These are phyloP conservation scores for Drosophila testacea DNA, from an alignment of 2,888 invertebrate species.

Conservation along the genomic window DNA sequence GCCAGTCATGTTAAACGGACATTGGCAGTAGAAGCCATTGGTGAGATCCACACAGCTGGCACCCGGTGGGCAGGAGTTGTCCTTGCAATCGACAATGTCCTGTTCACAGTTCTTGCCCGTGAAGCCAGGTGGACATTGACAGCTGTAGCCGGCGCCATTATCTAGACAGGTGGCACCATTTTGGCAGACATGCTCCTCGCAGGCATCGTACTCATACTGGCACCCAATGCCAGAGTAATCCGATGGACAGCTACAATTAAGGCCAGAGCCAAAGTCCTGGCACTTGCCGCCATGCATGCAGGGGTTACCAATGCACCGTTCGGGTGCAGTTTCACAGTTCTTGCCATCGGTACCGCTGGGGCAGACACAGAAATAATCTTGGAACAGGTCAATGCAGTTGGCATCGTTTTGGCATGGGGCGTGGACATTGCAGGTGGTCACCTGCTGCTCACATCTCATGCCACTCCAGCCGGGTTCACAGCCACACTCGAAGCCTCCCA, in stretches of 20 bases:
- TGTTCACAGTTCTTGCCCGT: constrained; percentile 94
- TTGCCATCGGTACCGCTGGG: constrained; percentile 98
- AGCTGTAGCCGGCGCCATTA: constrained; percentile 93
- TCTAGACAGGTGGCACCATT: constrained; percentile 97
- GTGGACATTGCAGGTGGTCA: constrained; percentile 92
- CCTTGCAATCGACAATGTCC: constrained; percentile 95
- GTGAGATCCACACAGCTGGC: constrained; percentile 96
- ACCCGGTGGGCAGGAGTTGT: constrained; percentile 97
- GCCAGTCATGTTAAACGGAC: constrained; percentile 98
- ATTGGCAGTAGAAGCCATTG: constrained; percentile 96
- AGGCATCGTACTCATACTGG: constrained; percentile 97
- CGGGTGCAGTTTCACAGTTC: constrained; percentile 98
- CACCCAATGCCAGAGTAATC: constrained; percentile 96
- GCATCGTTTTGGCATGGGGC: constrained; percentile 97
- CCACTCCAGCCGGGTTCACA: constrained; percentile 96
- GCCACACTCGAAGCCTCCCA: constrained; percentile 92
- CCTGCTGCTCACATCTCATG: constrained; percentile 92
- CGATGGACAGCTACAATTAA: constrained; percentile 96
- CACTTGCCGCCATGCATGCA: constrained; percentile 98
- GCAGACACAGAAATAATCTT: constrained; percentile 88
- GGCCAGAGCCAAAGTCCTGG: constrained; percentile 97
- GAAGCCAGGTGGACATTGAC: constrained; percentile 93
- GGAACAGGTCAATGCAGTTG: constrained; percentile 95
- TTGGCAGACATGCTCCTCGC: constrained; percentile 94
- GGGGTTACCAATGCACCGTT: constrained; percentile 89